Evolutionary conservation across 92 coral and sea anemone species (phyloP).

Genomic region (Palythoa grandiflora): DNA sequence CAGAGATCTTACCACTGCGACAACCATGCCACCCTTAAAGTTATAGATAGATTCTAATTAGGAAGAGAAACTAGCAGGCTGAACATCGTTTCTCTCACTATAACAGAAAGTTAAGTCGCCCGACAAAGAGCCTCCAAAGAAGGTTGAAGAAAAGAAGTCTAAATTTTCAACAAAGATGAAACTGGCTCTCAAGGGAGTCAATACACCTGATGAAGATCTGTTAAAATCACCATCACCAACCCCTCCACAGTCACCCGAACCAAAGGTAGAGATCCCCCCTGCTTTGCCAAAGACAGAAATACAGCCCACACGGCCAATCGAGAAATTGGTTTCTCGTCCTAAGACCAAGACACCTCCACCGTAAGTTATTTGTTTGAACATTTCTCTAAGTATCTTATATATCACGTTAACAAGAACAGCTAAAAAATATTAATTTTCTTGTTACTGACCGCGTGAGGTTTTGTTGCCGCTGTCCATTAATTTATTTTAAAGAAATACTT

Average conservation of each 20-base stretch:
- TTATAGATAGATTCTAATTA: too few relatives aligned
- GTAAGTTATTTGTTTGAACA: constrained; percentile 64
- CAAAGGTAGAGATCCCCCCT: constrained; percentile 62
- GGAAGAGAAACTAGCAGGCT: too few relatives aligned
- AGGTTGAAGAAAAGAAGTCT: constrained; percentile 63
- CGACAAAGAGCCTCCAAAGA: constrained; percentile 69
- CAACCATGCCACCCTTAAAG: too few relatives aligned
- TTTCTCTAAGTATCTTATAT: neutral
- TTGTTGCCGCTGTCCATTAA: too few relatives aligned
- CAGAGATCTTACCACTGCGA: too few relatives aligned
- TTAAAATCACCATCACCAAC: constrained; percentile 82
- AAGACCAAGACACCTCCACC: constrained; percentile 85
- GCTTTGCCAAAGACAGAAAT: constrained; percentile 74
- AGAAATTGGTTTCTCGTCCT: constrained; percentile 85
- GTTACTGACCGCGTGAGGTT: too few relatives aligned
- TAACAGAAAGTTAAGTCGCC: constrained; percentile 73
- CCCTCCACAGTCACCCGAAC: constrained; percentile 82
- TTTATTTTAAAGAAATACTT: too few relatives aligned
- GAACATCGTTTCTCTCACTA: neutral
- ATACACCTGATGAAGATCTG: constrained; percentile 81
- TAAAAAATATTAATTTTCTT: too few relatives aligned
- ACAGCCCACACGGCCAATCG: constrained; percentile 77
- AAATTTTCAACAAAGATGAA: constrained; percentile 76
- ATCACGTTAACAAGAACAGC: too few relatives aligned
- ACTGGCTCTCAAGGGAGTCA: constrained; percentile 79